phyloP scores from a whole-genome alignment of 1,140 invertebrate genomes.

The Drosophila subpulchrella region DNA sequence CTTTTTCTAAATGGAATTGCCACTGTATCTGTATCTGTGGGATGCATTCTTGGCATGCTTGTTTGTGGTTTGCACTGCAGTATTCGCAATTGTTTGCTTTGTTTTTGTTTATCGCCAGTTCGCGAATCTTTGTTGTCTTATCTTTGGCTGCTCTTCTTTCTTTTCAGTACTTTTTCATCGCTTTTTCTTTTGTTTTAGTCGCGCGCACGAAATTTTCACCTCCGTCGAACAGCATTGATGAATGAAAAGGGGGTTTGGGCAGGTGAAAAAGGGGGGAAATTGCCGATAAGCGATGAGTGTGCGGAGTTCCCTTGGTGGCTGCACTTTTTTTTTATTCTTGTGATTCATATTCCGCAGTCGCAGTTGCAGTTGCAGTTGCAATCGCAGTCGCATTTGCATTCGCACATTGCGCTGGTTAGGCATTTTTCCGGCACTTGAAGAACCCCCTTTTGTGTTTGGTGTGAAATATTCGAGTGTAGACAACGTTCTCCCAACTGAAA shows the following conservation, averaged over 20 bases:
- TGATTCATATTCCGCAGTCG: constrained; percentile 64
- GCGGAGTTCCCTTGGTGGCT: constrained; percentile 70
- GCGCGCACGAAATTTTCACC: constrained; percentile 67
- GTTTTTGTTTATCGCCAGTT: constrained; percentile 67
- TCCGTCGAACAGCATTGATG: constrained; percentile 58
- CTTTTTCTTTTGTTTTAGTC: constrained; percentile 52
- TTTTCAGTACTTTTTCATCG: constrained; percentile 1
- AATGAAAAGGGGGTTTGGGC: constrained; percentile 48
- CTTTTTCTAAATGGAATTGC: not conserved
- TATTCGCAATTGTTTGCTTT: constrained; percentile 25
- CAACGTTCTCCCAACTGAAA: constrained; percentile 21
- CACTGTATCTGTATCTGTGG: constrained; percentile 34
- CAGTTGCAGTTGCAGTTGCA: constrained; percentile 48
- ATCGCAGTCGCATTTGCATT: constrained; percentile 56
- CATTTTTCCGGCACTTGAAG: constrained; percentile 49
- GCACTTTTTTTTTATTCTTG: constrained; percentile 28
- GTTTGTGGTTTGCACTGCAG: constrained; percentile 36
- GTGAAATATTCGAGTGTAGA: constrained; percentile 71
- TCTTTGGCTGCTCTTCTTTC: constrained; percentile 29
- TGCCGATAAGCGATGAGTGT: constrained; percentile 62
- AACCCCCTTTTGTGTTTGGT: constrained; percentile 38
- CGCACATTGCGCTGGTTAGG: constrained; percentile 75
- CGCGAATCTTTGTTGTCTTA: constrained; percentile 47
- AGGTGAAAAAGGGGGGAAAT: constrained; percentile 5
- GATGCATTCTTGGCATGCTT: constrained; percentile 51